Percentiles rank a stretch among this genome's conserved stretches.
Conservation (phyloP, 2,888 invertebrate genomes). For the Baronia brevicornis region DNA sequence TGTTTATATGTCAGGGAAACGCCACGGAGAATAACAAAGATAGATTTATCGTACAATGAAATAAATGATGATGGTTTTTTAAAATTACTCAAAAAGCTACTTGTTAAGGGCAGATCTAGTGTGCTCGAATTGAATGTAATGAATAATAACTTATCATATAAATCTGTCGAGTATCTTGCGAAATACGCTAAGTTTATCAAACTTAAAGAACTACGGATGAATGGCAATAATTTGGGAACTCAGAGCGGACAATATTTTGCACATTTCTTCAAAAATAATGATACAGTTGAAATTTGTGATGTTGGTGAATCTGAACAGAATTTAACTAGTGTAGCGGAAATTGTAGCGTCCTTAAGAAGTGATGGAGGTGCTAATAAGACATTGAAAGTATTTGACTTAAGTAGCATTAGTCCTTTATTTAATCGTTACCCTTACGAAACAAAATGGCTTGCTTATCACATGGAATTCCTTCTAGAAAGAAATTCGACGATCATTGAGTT, state of each 20-base stretch:
- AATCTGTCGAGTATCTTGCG: slow-evolving; percentile 49
- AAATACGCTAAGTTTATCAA: slow-evolving; percentile 51
- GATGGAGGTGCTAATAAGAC: slow-evolving; percentile 48
- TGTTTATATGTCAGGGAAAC: slow-evolving; percentile 58
- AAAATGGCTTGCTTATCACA: slow-evolving; percentile 68
- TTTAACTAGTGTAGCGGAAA: slow-evolving; percentile 69
- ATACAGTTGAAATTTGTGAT: slow-evolving; percentile 63
- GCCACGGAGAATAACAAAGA: slow-evolving; percentile 53
- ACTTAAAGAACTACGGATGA: slow-evolving; percentile 69
- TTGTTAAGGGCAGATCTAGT: slow-evolving; percentile 60
- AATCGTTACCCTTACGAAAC: slow-evolving; percentile 57
- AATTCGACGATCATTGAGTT: slow-evolving; percentile 66
- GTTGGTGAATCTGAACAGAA: slow-evolving; percentile 76
- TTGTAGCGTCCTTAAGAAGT: slow-evolving; percentile 59
- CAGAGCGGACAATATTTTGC: slow-evolving; percentile 72
- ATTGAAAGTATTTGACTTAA: slow-evolving; percentile 54
- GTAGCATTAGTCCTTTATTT: slow-evolving; percentile 47
- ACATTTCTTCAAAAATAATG: slow-evolving; percentile 58
- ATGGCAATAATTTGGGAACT: slow-evolving; percentile 75
- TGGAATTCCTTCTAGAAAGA: slow-evolving; percentile 53
- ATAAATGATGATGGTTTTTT: slow-evolving; percentile 69
- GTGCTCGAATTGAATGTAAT: slow-evolving; percentile 72
- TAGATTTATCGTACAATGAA: slow-evolving; percentile 75
- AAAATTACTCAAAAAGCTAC: slow-evolving; percentile 51
- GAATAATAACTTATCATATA: slow-evolving; percentile 68